phyloP scores from a whole-genome alignment of 2,797 vertebrate species.

The Lepilemur ruficaudatus region DNA sequence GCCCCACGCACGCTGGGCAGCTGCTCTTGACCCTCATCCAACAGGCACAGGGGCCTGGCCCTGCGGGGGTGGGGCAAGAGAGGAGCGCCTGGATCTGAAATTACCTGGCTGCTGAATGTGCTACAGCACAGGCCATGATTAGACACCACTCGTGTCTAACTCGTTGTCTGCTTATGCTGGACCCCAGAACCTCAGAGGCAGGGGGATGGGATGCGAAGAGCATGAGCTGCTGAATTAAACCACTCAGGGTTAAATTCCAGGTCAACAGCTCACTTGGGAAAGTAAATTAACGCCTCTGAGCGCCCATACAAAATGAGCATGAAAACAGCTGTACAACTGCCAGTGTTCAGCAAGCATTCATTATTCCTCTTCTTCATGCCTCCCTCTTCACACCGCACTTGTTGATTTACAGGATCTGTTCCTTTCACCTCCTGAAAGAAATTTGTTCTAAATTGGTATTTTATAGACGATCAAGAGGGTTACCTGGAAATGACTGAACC shows the following conservation, averaged over 20 bases:
- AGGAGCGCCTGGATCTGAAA: background rate
- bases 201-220: background rate
- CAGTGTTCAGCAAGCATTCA: background rate
- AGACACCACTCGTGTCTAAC: fast-evolving
- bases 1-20: too few species aligned
- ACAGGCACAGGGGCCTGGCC: background rate
- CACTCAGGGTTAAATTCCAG: background rate
- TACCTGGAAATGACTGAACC: slow-evolving; percentile 8
- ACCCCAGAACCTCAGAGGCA: background rate
- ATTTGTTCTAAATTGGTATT: background rate
- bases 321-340: background rate
- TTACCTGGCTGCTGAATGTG: background rate
- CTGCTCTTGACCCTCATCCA: background rate
- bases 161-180: background rate
- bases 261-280: background rate
- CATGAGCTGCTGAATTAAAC: background rate
- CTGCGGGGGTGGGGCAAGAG: background rate
- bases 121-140: background rate
- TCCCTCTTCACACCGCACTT: background rate
- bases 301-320: background rate
- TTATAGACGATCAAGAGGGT: background rate
- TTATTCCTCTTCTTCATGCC: background rate
- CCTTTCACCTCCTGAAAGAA: background rate
- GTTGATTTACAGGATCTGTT: background rate
- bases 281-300: background rate